A percentile compares a stretch with the other conserved stretches of the same genome.
Conservation (phyloP, 2,797 vertebrate species). For the Onychomys leucogaster region DNA sequence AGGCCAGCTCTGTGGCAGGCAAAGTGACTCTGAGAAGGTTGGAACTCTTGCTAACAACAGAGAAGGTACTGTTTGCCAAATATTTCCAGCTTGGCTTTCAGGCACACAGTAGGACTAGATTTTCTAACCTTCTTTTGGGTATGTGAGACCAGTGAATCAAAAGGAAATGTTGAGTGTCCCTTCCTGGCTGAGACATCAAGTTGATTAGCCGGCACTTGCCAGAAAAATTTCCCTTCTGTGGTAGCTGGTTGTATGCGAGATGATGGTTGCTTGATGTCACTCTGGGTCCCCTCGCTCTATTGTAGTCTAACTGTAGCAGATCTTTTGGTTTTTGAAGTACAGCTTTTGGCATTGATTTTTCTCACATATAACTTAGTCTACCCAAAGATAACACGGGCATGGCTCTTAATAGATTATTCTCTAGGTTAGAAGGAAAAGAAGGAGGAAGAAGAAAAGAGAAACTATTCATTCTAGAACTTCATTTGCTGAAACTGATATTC, state of each 20-base stretch:
- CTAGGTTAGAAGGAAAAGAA: not conserved
- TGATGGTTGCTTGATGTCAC: not conserved
- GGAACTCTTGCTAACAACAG: not conserved
- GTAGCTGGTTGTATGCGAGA: not conserved
- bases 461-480: not conserved
- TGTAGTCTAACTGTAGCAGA: not conserved
- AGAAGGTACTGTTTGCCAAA: not conserved
- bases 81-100: not conserved
- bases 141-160: not conserved
- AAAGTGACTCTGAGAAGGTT: not conserved
- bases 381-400: not conserved
- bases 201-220: not conserved
- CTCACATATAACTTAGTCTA: not conserved
- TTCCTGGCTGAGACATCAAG: not conserved
- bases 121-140: not conserved
- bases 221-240: not conserved
- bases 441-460: not conserved
- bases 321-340: not conserved
- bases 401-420: not conserved
- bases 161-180: not conserved
- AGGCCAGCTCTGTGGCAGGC: accelerated
- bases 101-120: not conserved
- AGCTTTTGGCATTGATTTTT: not conserved
- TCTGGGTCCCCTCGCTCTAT: not conserved
- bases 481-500: not conserved